Base-by-base conservation (phyloP, 2,797 vertebrate species). In the Pipistrellus nathusii region DNA sequence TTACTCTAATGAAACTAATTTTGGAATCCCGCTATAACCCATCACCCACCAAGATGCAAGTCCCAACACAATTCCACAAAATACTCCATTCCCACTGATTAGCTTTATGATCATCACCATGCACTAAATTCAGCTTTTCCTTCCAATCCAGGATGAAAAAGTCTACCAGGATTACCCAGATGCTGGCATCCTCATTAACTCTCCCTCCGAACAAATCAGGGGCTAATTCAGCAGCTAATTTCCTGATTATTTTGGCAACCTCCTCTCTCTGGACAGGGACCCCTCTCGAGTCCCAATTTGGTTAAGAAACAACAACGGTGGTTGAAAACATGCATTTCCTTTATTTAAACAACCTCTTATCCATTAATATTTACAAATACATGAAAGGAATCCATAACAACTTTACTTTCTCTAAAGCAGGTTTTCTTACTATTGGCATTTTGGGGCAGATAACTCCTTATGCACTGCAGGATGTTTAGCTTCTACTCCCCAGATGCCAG, bases 331-430 rank as follows among this genome's bases (percentile, higher is more conserved):
- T 17, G 59, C 18, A 59, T 14, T 81, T 91, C 41, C 27, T 91
- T 89, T n/a, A 91, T 78, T 71, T 46, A 66, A 95, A 90, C 38
- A 95, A 88, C 20, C 12, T 88, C 46, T 94, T 78, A 8, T 73
- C 30, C 23, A 73, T 27, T 93, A 86, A 85, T 46, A 44, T 59
- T 87, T 90, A 8, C 57, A 91, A 82, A 51, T 51, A 85, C 8
- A 88, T 55, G 18, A 72, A 86, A 57, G 6, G 8, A 81, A 76
- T 69, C 18, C 48, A 12, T 59, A 78, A 85, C 6, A 41, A 27
- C 27, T 93, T 81, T 48, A 38, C 21, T 94, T 93, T 93, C 23
- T 71, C 38, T 73, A 87, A 21, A 66, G 64, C 7, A 32, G 30
- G 30, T 15, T 44, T 91, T 94, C 38, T 88, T 68, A 88, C 23